phyloP scores from a whole-genome alignment of 2,113 vertebrate genomes.

The Stomatorhinus ivindoensis region DNA sequence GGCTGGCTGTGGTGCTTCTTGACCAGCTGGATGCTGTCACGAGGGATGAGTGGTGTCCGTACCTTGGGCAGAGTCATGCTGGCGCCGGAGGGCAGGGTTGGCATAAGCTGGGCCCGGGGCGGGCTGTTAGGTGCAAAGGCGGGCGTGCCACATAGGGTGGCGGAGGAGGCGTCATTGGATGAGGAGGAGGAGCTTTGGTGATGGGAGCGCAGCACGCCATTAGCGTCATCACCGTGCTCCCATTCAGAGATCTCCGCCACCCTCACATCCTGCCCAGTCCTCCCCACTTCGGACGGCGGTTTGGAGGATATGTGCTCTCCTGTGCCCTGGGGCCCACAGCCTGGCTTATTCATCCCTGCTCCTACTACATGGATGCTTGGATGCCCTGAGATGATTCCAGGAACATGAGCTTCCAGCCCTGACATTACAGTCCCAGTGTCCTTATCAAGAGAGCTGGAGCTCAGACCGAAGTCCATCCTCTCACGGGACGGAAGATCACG shows the following conservation, averaged over 20 bases:
- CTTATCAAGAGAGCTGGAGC: not conserved
- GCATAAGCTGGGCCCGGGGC: constrained; percentile 34
- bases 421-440: not conserved
- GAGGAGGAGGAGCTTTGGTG: constrained; percentile 64
- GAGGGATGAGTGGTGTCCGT: constrained; percentile 62
- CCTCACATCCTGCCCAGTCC: constrained; percentile 13
- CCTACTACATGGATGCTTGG: not conserved
- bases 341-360: not conserved
- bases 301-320: constrained; percentile 18
- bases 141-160: constrained; percentile 39
- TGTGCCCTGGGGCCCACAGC: constrained; percentile 12
- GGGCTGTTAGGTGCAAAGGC: constrained; percentile 47
- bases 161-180: constrained; percentile 57
- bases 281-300: not conserved
- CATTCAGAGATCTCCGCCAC: constrained; percentile 28
- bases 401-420: not conserved
- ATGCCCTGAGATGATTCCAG: not conserved
- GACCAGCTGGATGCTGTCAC: constrained; percentile 78
- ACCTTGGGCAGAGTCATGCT: constrained; percentile 81
- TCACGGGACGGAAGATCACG: not conserved
- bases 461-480: not conserved
- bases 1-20: constrained; percentile 83
- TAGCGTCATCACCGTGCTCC: constrained; percentile 60
- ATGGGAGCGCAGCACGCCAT: constrained; percentile 65
- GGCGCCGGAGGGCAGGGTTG: constrained; percentile 47